Base-by-base conservation (phyloP, 2,797 vertebrate genomes). In the Bradypus variegatus region DNA sequence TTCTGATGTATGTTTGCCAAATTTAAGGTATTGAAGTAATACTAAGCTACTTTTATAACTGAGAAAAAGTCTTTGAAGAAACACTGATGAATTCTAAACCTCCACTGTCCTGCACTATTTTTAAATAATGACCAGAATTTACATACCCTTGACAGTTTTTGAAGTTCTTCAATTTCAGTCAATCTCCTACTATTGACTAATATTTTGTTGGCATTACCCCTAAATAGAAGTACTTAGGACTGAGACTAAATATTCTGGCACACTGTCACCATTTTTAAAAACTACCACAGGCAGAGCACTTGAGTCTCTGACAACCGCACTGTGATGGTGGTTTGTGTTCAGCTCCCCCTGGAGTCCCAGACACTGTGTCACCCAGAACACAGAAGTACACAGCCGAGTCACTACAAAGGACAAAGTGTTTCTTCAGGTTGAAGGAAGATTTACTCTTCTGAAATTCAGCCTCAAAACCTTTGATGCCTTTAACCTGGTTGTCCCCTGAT, bases 341-440 rank as follows among this genome's bases (percentile, higher is more conserved):
- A 62, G 41, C 77, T 82, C 62, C 70, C 41, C 69, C 83, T 67
- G 27, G 62, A n/a, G 76, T n/a, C 15, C 38, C 33, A 86, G 19
- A 11, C 38, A 31, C 91, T 79, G 87, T 85, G 88, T 9, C 12
- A 5, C 80, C 9, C 78, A 90, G 4, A n/a, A 6, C 91, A 79
- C 93, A 92, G 55, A 90, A 88, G 38, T 92, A 84, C 64, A 38
- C 19, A 41, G 83, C 93, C 0, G 72, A 38, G 36, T 90, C 55
- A 0, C 45, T 67, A 80, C 64, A 88, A 8, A 58, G 72, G 12
- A 27, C 19, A 5, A 7, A 21, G 18, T 19, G 55, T 21, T 58
- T 58, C 55, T 19, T 58, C 55, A 58, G 19, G 55, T 21, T 58
- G 55, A 58, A 58, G 55, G 55, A 58, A 58, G 55, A 58, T 58